Evolutionary conservation across 2,113 vertebrate genomes (phyloP), one percentile per base, ranked within the genome.

Genomic region (Vombatus ursinus): DNA sequence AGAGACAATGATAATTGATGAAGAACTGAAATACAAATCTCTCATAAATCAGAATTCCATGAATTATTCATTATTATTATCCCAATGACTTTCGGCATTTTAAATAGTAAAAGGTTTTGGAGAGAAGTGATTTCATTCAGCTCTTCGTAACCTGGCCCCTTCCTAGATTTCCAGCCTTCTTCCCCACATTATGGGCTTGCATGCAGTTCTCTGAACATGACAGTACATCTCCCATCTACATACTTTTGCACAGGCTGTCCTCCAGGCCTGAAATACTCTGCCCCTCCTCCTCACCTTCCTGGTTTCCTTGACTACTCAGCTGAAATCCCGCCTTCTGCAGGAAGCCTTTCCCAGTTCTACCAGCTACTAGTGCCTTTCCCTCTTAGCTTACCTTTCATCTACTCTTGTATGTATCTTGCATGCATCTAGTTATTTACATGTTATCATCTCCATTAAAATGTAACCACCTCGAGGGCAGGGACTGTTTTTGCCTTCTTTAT

Each of bases 11-110:
- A 23, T 44, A 8, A 84, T 44, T 44, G n/a, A 44, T 44, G 8
- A 84, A 44, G 68, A 44, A 44, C 68, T 44, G 19, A 8, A 44
- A 22, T 44, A 84, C 68, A 44, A 44, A 44, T 23, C 31, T 61
- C 57, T 77, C 14, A 77, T n/a, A n/a, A n/a, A 77, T n/a, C n/a
- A 2, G 90, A 50, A 98, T 93, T 92, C 0, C 0, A 0, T 10
- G 68, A 23, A 5, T 95, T 68, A n/a, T n/a, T n/a, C n/a, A n/a
- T n/a, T n/a, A n/a, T n/a, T n/a, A n/a, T n/a, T n/a, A n/a, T 92
- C 91, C 49, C 84, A 92, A 8, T 93, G 95, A 57, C 97, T 97
- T 96, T 89, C 22, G 68, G 49, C 25, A 1, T 52, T 50, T 1
- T 8, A 0, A 44, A 44, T 44, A 44, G 19, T 84, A 44, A 84